Evolutionary conservation across 2,113 vertebrate genomes (phyloP).

Genomic region (Dicaeum eximium): DNA sequence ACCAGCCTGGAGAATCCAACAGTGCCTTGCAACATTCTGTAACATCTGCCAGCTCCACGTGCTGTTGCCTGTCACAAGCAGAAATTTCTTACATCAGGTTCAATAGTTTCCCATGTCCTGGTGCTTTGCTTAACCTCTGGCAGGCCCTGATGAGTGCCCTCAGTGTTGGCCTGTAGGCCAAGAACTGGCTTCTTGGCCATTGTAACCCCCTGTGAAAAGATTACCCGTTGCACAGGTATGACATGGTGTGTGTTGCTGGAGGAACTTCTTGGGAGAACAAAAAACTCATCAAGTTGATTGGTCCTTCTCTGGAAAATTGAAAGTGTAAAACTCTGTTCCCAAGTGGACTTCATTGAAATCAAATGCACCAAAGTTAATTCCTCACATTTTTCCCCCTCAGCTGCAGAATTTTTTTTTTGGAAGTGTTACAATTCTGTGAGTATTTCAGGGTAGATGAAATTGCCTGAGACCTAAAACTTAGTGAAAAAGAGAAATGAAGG

Average conservation of each 20-base stretch:
- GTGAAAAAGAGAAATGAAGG: not conserved
- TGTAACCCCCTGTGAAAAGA: not conserved
- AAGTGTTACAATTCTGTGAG: not conserved
- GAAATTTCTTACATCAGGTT: not conserved
- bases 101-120: not conserved
- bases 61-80: not conserved
- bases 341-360: not conserved
- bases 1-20: not conserved
- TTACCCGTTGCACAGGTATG: not conserved
- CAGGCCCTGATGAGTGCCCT: not conserved
- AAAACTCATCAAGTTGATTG: not conserved
- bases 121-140: not conserved
- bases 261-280: not conserved
- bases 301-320: not conserved
- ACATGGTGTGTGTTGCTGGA: not conserved
- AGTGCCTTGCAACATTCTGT: not conserved
- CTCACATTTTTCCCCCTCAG: not conserved
- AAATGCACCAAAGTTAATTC: not conserved
- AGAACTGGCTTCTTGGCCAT: not conserved
- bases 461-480: not conserved
- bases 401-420: not conserved
- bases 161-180: not conserved
- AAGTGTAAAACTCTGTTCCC: not conserved
- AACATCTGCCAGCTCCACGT: not conserved
- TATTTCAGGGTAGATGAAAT: not conserved